A percentile compares a stretch with the other conserved stretches of the same genome.
phyloP scores from a whole-genome alignment of 2,797 vertebrate species.

The Mastacembelus armatus region DNA sequence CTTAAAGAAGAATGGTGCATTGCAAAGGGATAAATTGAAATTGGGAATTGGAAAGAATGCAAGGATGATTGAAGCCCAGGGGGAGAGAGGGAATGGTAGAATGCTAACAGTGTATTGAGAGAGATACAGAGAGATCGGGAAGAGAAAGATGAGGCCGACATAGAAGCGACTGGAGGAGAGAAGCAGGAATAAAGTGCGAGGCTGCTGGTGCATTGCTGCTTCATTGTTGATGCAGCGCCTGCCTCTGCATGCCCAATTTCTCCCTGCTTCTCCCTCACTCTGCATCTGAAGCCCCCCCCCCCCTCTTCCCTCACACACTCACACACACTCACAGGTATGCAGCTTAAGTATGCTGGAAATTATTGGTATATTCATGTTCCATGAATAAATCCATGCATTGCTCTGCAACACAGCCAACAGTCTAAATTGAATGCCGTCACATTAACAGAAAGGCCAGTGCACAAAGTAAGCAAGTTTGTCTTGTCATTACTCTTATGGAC shows the following conservation, averaged over 20 bases:
- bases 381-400: background rate
- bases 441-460: background rate
- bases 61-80: constrained; percentile 50
- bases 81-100: constrained; percentile 42
- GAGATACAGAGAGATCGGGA: constrained; percentile 35
- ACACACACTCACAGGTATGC: background rate
- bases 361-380: background rate
- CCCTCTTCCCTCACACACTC: background rate
- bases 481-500: background rate
- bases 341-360: constrained; percentile 2
- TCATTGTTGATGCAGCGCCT: constrained; percentile 58
- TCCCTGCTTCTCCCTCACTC: constrained; percentile 28
- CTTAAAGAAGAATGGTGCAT: constrained; percentile 67
- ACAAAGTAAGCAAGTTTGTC: no score
- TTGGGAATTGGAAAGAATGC: constrained; percentile 66
- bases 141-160: constrained; percentile 1
- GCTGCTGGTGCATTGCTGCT: constrained; percentile 57
- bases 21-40: constrained; percentile 70
- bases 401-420: background rate
- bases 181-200: constrained; percentile 10
- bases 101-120: constrained; percentile 26
- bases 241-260: constrained; percentile 46
- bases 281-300: constrained; percentile 19
- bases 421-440: background rate
- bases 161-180: constrained; percentile 36